These are phyloP conservation scores for Gopherus evgoodei DNA, from an alignment of 2,113 vertebrate species.

Conservation along the genomic window DNA sequence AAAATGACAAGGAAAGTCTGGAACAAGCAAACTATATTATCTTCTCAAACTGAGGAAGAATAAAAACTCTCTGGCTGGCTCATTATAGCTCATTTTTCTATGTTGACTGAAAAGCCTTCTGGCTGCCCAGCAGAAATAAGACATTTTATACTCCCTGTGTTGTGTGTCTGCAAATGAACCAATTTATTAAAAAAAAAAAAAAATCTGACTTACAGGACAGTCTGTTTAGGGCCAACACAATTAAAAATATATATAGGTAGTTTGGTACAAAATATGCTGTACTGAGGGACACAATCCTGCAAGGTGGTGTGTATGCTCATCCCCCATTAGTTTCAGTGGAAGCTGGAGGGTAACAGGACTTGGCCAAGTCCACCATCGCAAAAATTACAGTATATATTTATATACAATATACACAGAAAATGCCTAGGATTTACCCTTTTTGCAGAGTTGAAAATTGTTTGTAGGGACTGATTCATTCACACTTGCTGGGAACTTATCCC, in stretches of 20 bases:
- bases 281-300: fast-evolving
- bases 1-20: neutral
- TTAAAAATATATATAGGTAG: neutral
- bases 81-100: neutral
- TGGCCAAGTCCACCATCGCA: neutral
- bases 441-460: neutral
- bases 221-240: neutral
- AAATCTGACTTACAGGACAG: neutral
- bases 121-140: neutral
- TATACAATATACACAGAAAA: neutral
- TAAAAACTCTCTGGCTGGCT: neutral
- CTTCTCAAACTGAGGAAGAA: neutral
- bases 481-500: conserved; percentile 18
- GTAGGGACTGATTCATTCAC: neutral
- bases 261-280: neutral
- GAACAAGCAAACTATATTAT: neutral
- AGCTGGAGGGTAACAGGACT: neutral
- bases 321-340: neutral
- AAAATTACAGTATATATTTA: neutral
- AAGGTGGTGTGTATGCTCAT: conserved; percentile 6
- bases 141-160: neutral
- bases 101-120: neutral
- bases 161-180: neutral
- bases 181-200: neutral
- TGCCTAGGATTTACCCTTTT: neutral